Evolutionary conservation across 2,888 invertebrate species (phyloP).

Genomic region (Sarcophaga subvicina): DNA sequence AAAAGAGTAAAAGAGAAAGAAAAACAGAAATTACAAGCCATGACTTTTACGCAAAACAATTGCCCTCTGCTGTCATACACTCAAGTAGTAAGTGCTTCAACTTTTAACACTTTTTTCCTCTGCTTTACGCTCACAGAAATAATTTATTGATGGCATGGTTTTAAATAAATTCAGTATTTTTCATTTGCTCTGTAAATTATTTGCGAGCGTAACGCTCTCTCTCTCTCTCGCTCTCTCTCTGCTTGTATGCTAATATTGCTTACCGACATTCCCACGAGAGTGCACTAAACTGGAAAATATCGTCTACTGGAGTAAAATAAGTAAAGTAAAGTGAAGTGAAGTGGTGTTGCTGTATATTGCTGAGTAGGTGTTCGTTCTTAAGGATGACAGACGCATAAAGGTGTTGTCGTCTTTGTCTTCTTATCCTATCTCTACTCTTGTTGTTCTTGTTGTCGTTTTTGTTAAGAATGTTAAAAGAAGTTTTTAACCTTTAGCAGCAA

Average conservation of each 20-base stretch:
- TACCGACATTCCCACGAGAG: conserved; percentile 1
- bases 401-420: neutral
- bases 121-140: neutral
- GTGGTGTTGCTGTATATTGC: neutral
- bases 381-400: conserved; percentile 33
- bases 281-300: conserved; percentile 56
- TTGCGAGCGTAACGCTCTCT: too few relatives aligned
- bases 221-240: too few relatives aligned
- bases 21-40: conserved; percentile 53
- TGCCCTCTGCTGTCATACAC: conserved; percentile 54
- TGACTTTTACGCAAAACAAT: conserved; percentile 62
- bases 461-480: neutral
- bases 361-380: conserved; percentile 55
- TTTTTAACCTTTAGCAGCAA: conserved; percentile 59
- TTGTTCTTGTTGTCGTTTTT: neutral
- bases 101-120: neutral
- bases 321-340: conserved; percentile 7
- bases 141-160: neutral
- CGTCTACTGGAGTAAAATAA: conserved; percentile 43
- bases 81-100: conserved; percentile 13
- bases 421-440: neutral
- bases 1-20: conserved; percentile 27
- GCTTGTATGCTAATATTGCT: neutral
- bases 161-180: neutral
- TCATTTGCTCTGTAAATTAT: too few relatives aligned